phyloP scores from a whole-genome alignment of 1,140 invertebrate genomes.

The Agrilus planipennis region DNA sequence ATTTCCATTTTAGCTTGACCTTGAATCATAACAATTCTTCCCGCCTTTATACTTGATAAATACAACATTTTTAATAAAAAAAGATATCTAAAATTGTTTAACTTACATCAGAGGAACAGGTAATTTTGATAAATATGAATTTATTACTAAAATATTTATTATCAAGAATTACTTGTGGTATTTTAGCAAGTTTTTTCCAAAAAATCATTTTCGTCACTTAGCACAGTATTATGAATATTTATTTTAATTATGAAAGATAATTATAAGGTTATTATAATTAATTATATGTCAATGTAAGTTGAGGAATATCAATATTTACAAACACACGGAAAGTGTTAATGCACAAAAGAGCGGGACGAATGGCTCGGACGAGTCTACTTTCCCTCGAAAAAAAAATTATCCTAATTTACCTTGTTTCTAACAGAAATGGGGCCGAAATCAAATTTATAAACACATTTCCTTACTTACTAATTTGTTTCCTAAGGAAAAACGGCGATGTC shows the following conservation, averaged over 20 bases:
- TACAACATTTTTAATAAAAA: too few species aligned
- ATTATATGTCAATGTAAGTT: background rate
- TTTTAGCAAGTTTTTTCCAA: too few species aligned
- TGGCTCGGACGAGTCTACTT: constrained; percentile 29
- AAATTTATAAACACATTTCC: constrained; percentile 14
- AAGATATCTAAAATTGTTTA: too few species aligned
- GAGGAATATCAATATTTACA: background rate
- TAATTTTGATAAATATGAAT: too few species aligned
- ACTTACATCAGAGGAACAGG: too few species aligned
- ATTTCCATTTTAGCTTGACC: too few species aligned
- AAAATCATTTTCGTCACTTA: too few species aligned
- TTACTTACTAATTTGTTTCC: constrained; percentile 27
- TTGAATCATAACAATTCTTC: too few species aligned
- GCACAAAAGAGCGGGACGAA: constrained; percentile 29
- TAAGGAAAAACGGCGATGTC: constrained; percentile 22
- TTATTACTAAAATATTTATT: too few species aligned
- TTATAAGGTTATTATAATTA: background rate
- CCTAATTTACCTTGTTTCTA: constrained; percentile 21
- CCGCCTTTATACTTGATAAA: too few species aligned
- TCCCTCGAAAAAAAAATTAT: constrained; percentile 10
- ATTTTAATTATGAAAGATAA: background rate
- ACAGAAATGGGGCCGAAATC: constrained; percentile 23
- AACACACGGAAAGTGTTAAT: constrained; percentile 19
- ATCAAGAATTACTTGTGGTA: too few species aligned
- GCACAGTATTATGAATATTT: too few species aligned